These are phyloP conservation scores for Salpingus planirostris DNA, from an alignment of 2,888 invertebrate species.

Conservation along the genomic window DNA sequence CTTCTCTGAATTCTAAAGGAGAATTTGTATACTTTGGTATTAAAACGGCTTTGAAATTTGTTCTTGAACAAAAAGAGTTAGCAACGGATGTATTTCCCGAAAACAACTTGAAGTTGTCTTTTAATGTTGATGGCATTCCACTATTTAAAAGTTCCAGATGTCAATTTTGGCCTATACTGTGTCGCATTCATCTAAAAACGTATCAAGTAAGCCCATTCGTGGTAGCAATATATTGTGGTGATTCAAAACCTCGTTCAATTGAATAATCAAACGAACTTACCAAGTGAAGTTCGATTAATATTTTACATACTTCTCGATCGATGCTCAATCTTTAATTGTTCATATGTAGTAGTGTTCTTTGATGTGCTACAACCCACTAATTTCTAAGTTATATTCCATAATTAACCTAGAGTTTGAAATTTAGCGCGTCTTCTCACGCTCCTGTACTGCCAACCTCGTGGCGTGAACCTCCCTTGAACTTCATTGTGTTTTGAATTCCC, in stretches of 20 bases:
- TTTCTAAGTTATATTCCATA: no score
- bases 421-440: no score
- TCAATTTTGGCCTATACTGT: constrained; percentile 23
- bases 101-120: constrained; percentile 5
- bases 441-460: no score
- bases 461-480: no score
- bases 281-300: no score
- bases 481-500: no score
- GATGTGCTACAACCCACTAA: no score
- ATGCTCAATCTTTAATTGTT: no score
- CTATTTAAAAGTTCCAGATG: constrained; percentile 17
- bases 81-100: neutral
- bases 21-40: neutral
- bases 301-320: no score
- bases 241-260: constrained; percentile 16
- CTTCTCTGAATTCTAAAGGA: neutral
- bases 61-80: neutral
- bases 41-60: neutral
- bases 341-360: no score
- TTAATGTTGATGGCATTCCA: constrained; percentile 22
- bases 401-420: no score
- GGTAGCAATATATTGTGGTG: constrained; percentile 14
- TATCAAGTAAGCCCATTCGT: constrained; percentile 4
- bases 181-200: constrained; percentile 2
- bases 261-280: no score